Conservation (phyloP, 2,113 vertebrate genomes). For the Willisornis vidua region DNA sequence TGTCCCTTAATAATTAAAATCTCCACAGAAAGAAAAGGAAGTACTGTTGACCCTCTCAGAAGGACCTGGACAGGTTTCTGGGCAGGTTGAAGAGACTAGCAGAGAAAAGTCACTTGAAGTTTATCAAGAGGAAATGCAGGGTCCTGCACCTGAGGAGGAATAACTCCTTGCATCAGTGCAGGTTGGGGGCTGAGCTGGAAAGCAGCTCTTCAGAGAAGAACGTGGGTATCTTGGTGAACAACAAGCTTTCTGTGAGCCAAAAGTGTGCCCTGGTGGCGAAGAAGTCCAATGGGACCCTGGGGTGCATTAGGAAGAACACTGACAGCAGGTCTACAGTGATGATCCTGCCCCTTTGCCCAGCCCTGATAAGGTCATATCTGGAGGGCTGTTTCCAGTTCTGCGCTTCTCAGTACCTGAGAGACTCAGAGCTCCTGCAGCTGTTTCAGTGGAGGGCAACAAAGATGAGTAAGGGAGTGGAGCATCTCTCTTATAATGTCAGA, state of each 20-base stretch:
- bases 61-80: neutral
- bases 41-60: neutral
- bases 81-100: neutral
- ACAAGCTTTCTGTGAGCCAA: neutral
- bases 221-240: neutral
- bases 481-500: neutral
- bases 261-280: neutral
- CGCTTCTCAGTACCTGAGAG: neutral
- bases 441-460: neutral
- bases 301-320: neutral
- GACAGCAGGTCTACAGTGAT: neutral
- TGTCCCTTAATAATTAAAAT: neutral
- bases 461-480: neutral
- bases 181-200: neutral
- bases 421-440: neutral
- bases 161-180: neutral
- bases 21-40: neutral
- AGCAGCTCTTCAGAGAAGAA: neutral
- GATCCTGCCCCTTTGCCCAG: neutral
- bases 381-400: neutral
- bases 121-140: neutral
- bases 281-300: neutral
- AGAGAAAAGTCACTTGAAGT: neutral
- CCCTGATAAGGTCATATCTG: neutral
- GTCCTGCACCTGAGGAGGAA: neutral